phyloP scores from a whole-genome alignment of 2,113 vertebrate genomes.

The Dasyurus viverrinus region DNA sequence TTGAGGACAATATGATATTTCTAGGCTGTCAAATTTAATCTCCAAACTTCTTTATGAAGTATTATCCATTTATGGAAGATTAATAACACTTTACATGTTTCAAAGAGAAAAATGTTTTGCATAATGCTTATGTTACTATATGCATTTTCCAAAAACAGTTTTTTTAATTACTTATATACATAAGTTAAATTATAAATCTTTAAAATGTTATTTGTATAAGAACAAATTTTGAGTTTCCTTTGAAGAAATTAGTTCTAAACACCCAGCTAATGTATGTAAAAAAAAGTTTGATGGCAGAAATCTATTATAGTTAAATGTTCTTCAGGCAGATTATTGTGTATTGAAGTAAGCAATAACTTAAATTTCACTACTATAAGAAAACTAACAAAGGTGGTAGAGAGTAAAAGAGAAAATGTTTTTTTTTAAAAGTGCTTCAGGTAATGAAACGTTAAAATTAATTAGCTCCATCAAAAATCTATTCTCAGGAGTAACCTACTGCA shows the following conservation, averaged over 20 bases:
- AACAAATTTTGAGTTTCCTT: neutral
- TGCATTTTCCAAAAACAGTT: neutral
- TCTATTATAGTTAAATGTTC: neutral
- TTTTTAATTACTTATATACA: neutral
- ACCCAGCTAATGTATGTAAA: neutral
- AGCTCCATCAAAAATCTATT: neutral
- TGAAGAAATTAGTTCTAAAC: neutral
- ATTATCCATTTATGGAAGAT: neutral
- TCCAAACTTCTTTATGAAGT: neutral
- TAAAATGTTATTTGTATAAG: neutral
- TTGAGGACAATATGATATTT: neutral
- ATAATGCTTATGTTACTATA: neutral
- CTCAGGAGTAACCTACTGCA: neutral
- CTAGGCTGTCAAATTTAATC: neutral
- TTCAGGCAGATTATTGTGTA: neutral
- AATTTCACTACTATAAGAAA: neutral
- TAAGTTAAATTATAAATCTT: conserved; percentile 2
- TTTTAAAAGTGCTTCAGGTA: conserved; percentile 12
- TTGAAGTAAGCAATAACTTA: neutral
- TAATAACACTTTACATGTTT: neutral
- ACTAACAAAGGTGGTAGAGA: conserved; percentile 17
- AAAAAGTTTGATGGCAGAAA: neutral
- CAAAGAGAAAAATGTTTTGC: neutral
- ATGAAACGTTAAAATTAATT: conserved; percentile 5
- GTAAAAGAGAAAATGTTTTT: neutral